These are phyloP conservation scores for Ianthella basta DNA, from an alignment of 37 sponge, comb jelly and placozoan species.

Conservation along the genomic window DNA sequence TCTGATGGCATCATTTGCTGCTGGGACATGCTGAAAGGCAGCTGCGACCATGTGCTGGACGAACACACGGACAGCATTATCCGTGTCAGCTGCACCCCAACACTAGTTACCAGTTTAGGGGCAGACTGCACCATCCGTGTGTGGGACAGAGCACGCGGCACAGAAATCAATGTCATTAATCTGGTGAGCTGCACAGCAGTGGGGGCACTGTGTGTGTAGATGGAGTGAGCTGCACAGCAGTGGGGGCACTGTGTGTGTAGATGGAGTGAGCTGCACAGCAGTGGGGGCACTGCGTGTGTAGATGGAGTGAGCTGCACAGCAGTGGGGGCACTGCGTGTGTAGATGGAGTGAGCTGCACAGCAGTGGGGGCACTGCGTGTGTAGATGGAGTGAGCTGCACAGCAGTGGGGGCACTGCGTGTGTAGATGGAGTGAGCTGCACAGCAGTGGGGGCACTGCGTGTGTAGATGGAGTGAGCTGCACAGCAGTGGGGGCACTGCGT, in stretches of 20 bases:
- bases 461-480: no score
- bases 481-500: no score
- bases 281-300: no score
- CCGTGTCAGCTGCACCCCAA: slow-evolving; percentile 1
- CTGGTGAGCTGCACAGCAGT: slow-evolving; percentile 36
- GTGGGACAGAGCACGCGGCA: slow-evolving; percentile 54
- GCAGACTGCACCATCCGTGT: slow-evolving; percentile 40
- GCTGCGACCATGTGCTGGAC: slow-evolving; percentile 46
- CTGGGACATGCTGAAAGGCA: slow-evolving; percentile 60
- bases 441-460: no score
- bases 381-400: no score
- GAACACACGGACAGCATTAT: background rate
- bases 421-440: no score
- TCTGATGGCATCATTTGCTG: slow-evolving; percentile 51
- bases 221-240: background rate
- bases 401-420: no score
- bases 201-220: background rate
- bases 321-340: no score
- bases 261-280: background rate
- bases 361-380: background rate
- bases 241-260: background rate
- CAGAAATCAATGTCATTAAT: slow-evolving; percentile 18
- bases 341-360: no score
- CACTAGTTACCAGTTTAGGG: slow-evolving; percentile 36
- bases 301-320: no score